Percentiles rank a stretch among this genome's conserved stretches.
These are phyloP conservation scores for Larimichthys polyactis DNA, from an alignment of 2,113 vertebrate genomes.

Conservation along the genomic window DNA sequence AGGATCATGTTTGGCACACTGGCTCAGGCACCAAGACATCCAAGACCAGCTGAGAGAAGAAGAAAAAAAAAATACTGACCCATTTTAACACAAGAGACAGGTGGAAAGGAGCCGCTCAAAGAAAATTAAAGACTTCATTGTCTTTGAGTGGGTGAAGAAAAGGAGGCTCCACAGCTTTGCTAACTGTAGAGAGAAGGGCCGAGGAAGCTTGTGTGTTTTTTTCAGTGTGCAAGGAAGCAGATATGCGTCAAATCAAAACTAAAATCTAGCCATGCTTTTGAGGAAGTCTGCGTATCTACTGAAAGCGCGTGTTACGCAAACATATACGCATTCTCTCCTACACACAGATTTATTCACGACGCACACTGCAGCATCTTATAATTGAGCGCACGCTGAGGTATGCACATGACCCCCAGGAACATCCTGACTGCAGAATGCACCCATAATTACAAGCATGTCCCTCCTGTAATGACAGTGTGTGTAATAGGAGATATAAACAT, in stretches of 20 bases:
- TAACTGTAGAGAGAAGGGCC: background rate
- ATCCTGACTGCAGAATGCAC: slow-evolving; percentile 41
- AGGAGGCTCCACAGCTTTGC: slow-evolving; percentile 27
- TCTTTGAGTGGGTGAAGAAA: slow-evolving; percentile 52
- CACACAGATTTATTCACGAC: background rate
- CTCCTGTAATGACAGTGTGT: slow-evolving; percentile 77
- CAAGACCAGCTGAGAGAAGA: slow-evolving; percentile 30
- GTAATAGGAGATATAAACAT: slow-evolving; percentile 83
- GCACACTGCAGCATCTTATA: slow-evolving; percentile 17
- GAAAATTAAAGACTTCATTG: slow-evolving; percentile 37
- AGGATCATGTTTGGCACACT: slow-evolving; percentile 66
- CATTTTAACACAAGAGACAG: slow-evolving; percentile 49
- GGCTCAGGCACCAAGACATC: slow-evolving; percentile 45
- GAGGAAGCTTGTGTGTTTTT: slow-evolving; percentile 7
- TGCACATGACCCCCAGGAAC: slow-evolving; percentile 33
- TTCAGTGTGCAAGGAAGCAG: slow-evolving; percentile 15
- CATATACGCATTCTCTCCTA: background rate
- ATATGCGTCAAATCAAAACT: slow-evolving; percentile 17
- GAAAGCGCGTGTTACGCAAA: background rate
- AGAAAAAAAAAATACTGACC: slow-evolving; percentile 44
- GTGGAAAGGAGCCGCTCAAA: slow-evolving; percentile 41
- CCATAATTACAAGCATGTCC: slow-evolving; percentile 71
- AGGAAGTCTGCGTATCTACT: slow-evolving; percentile 10
- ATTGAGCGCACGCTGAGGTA: slow-evolving; percentile 17
- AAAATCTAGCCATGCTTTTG: slow-evolving; percentile 25